A percentile compares a stretch with the other conserved stretches of the same genome.
These are phyloP conservation scores for Parambassis ranga DNA, from an alignment of 2,797 vertebrate genomes.

Conservation along the genomic window DNA sequence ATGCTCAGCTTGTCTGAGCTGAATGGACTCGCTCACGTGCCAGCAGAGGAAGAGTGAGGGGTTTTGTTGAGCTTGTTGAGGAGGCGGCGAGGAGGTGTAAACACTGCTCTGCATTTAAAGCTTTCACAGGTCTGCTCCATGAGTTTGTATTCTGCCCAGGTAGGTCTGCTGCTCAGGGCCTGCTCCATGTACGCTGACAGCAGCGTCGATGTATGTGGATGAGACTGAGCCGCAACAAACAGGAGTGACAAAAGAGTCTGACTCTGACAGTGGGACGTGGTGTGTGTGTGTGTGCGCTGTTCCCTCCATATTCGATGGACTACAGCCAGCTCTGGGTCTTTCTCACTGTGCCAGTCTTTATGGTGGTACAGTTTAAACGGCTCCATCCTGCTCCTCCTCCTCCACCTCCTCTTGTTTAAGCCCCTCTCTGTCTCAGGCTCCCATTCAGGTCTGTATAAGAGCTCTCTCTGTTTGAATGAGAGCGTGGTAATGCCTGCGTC, in stretches of 20 bases:
- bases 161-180: slow-evolving; percentile 36
- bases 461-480: slow-evolving; percentile 25
- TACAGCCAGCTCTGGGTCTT: slow-evolving; percentile 14
- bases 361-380: slow-evolving; percentile 19
- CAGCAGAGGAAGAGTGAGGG: slow-evolving; percentile 24
- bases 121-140: neutral
- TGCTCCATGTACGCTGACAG: slow-evolving; percentile 17
- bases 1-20: slow-evolving; percentile 36
- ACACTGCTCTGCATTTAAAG: slow-evolving; percentile 40
- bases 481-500: slow-evolving; percentile 39
- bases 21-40: slow-evolving; percentile 24
- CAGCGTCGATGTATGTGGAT: neutral
- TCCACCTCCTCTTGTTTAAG: slow-evolving; percentile 30
- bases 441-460: slow-evolving; percentile 40
- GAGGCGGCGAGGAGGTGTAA: slow-evolving; percentile 4
- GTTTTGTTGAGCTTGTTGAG: slow-evolving; percentile 19
- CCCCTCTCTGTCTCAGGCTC: slow-evolving; percentile 22
- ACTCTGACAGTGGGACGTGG: slow-evolving; percentile 12
- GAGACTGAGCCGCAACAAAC: neutral
- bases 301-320: slow-evolving; percentile 38
- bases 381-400: slow-evolving; percentile 22
- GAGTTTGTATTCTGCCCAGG: slow-evolving; percentile 46
- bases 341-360: slow-evolving; percentile 23
- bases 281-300: slow-evolving; percentile 5
- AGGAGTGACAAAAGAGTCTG: slow-evolving; percentile 13